These are phyloP conservation scores for Falco columbarius DNA, from an alignment of 2,797 vertebrate species.

Conservation along the genomic window DNA sequence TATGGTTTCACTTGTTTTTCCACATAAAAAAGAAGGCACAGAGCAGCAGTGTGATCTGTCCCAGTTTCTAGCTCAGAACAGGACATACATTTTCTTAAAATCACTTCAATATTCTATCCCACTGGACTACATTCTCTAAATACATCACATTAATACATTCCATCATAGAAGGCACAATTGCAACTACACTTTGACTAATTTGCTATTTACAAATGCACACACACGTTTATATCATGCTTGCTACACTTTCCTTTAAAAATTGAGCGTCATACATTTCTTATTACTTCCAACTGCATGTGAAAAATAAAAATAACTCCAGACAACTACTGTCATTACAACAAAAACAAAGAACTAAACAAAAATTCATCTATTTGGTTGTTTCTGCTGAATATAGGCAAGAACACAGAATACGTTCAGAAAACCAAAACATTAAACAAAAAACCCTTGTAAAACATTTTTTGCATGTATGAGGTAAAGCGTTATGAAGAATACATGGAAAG, in stretches of 20 bases:
- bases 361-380: neutral
- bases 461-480: neutral
- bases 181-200: neutral
- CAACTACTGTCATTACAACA: neutral
- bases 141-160: neutral
- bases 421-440: neutral
- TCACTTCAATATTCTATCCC: neutral
- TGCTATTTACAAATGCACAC: neutral
- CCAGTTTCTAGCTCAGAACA: neutral
- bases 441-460: neutral
- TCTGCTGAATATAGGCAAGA: neutral
- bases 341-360: neutral
- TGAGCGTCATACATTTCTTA: rapidly evolving
- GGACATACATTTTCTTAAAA: neutral
- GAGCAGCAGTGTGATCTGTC: neutral
- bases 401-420: neutral
- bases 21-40: neutral
- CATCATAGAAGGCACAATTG: neutral
- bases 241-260: neutral
- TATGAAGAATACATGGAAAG: neutral
- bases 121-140: neutral
- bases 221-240: neutral
- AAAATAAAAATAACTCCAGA: neutral
- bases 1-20: neutral
- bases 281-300: neutral